Conservation (phyloP, 2,113 vertebrate genomes). For the Indicator indicator region DNA sequence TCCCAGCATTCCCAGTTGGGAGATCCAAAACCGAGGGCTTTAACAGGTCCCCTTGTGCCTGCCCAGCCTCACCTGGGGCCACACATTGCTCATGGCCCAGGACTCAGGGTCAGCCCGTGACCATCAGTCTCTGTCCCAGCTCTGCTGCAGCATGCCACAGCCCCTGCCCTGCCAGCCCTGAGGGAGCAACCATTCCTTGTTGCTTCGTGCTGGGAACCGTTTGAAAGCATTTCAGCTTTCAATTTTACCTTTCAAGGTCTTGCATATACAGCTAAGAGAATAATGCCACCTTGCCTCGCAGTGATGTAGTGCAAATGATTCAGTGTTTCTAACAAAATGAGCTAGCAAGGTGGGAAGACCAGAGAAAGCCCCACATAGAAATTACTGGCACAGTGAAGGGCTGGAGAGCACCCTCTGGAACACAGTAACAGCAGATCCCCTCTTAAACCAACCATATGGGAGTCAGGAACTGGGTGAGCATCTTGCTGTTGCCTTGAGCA, state of each 20-base stretch:
- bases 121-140: neutral
- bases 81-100: neutral
- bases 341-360: neutral
- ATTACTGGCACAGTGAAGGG: neutral
- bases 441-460: neutral
- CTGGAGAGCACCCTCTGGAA: neutral
- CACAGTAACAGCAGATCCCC: neutral
- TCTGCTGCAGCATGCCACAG: neutral
- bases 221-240: neutral
- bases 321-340: neutral
- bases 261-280: conserved; percentile 44
- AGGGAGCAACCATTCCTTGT: neutral
- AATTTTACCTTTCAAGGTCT: neutral
- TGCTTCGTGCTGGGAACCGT: neutral
- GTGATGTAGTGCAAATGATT: conserved; percentile 53
- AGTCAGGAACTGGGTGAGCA: neutral
- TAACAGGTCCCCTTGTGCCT: neutral
- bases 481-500: neutral
- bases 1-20: neutral
- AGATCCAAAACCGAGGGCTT: neutral
- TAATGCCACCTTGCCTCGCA: conserved; percentile 61
- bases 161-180: accelerated
- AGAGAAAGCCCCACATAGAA: neutral
- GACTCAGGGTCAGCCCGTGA: neutral
- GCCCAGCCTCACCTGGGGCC: neutral